Evolutionary conservation across 2,888 invertebrate genomes (phyloP).

Genomic region (Amiota communis): DNA sequence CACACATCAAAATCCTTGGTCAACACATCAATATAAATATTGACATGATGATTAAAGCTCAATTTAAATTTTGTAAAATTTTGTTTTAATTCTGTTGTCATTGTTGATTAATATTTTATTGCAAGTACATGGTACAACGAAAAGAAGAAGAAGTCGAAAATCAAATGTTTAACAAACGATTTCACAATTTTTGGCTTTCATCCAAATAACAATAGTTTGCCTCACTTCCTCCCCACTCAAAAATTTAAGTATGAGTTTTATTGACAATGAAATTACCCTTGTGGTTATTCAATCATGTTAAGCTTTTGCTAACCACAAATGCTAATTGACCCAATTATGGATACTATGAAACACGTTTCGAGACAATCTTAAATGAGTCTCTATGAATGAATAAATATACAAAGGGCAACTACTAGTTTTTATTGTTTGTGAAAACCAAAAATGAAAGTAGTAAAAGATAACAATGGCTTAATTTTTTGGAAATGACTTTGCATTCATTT

Average conservation of each 20-base stretch:
- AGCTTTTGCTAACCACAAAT: neutral
- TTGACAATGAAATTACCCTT: too few relatives aligned
- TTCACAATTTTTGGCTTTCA: neutral
- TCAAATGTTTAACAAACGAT: neutral
- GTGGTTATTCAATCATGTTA: neutral
- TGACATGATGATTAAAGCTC: slow-evolving; percentile 14
- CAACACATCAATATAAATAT: slow-evolving; percentile 11
- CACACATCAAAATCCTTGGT: neutral
- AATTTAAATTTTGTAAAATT: neutral
- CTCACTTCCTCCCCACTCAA: too few relatives aligned
- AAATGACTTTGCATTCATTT: too few relatives aligned
- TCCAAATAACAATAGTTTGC: too few relatives aligned
- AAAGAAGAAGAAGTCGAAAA: neutral
- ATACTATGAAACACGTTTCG: neutral
- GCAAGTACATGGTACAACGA: neutral
- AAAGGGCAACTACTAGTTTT: too few relatives aligned
- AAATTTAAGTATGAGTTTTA: too few relatives aligned
- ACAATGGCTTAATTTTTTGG: too few relatives aligned
- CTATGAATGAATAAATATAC: too few relatives aligned
- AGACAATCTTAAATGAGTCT: too few relatives aligned
- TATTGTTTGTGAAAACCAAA: too few relatives aligned
- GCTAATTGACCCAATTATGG: slow-evolving; percentile 25
- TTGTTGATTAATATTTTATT: slow-evolving; percentile 1
- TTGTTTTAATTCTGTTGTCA: too few relatives aligned
- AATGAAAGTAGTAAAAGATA: too few relatives aligned